Base-by-base conservation (phyloP, 2,888 invertebrate genomes). In the Harmothoe impar region DNA sequence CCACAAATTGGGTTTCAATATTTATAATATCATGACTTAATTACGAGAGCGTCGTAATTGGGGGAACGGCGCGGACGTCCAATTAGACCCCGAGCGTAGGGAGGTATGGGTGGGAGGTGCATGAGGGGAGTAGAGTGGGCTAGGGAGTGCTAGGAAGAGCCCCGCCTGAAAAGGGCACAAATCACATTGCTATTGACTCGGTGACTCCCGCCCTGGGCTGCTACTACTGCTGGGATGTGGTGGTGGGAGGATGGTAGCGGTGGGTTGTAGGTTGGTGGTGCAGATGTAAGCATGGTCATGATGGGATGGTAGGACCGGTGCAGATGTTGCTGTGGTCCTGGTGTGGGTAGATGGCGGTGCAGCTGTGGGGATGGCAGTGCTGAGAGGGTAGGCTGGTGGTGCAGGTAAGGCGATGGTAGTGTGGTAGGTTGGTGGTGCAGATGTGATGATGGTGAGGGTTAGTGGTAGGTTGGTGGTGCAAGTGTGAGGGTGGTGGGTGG, bases 21-120 rank as follows among this genome's bases (percentile, higher is more conserved):
- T 90, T 90, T 90, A 90, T 90, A 90, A 90, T 90, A 90, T 90
- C 90, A 85, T 90, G 90, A 90, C 90, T 90, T 90, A 85, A 90
- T 90, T 90, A 90, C 62, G 43, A 35, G n/a, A 33, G 62, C 62
- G 51, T n/a, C 62, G 90, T 90, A 90, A 90, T 90, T 90, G 86
- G 62, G 33, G 51, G 54, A 68, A 5, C 25, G 51, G 85, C 23
- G 20, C 72, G 51, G 89, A 23, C 52, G 72, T 62, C 89, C 72
- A 89, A 86, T 86, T 86, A 86, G 86, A 86, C 43, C 52, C n/a
- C 23, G 51, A 52, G 84, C 43, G 33, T 5, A n/a, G 62, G 31
- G 77, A 31, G 31, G 77, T 3, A 17, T 7, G 25, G 77, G 17
- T 29, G 77, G 81, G 81, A 35, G 23, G 81, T 29, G 77, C 10